Percentiles rank a stretch among this genome's conserved stretches.
Conservation (phyloP, 2,888 invertebrate species). For the Carpatolechia fugitivella region DNA sequence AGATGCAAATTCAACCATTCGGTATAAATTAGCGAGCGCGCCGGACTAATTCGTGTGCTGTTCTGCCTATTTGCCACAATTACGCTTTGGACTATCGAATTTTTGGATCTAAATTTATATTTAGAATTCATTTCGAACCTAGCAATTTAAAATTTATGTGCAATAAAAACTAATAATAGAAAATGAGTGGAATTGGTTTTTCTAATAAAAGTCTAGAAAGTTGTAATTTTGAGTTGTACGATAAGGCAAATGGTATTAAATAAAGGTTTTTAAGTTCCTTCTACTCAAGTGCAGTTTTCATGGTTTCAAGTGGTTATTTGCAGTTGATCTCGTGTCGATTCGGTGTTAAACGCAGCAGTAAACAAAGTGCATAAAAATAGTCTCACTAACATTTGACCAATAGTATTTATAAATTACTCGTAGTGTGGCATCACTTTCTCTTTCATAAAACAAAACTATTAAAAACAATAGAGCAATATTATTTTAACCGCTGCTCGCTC, state of each 20-base stretch:
- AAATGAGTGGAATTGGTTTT: background rate
- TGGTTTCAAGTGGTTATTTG: background rate
- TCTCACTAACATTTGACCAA: too few species aligned
- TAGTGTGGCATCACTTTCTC: too few species aligned
- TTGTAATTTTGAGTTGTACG: background rate
- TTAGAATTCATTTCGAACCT: background rate
- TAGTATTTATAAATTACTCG: too few species aligned
- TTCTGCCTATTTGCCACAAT: constrained; percentile 25
- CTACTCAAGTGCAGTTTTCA: background rate
- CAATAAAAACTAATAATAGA: background rate
- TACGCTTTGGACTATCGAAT: background rate
- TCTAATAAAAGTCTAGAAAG: background rate
- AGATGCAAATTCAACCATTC: constrained; percentile 50
- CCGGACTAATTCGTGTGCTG: constrained; percentile 27
- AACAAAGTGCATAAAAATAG: too few species aligned
- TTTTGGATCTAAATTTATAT: background rate
- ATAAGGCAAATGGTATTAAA: constrained; percentile 3
- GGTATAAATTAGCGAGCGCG: constrained; percentile 22
- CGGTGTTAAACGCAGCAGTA: too few species aligned
- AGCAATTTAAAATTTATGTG: background rate
- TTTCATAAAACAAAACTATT: background rate
- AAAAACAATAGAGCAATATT: background rate
- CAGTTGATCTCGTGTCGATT: too few species aligned
- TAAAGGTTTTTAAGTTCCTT: background rate
- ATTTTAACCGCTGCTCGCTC: background rate